phyloP scores from a whole-genome alignment of 1,140 invertebrate genomes.

The Pogonus chalceus region DNA sequence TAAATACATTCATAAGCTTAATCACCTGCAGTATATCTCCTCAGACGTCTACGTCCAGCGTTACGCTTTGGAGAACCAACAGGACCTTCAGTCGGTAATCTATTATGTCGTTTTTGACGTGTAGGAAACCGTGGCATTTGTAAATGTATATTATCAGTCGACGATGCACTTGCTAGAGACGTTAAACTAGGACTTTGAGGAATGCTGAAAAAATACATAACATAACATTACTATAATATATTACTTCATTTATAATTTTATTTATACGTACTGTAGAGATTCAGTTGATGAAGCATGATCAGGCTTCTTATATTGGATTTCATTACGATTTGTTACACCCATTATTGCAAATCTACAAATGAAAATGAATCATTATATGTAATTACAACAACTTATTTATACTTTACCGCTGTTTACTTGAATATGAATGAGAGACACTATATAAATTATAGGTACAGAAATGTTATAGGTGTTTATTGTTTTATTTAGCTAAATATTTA shows the following conservation, averaged over 20 bases:
- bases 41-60: conserved; percentile 1
- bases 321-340: conserved; percentile 3
- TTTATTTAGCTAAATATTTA: no score
- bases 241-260: no score
- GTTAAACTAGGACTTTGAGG: not conserved
- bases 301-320: not conserved
- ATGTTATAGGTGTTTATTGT: no score
- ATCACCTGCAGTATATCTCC: not conserved
- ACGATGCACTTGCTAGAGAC: not conserved
- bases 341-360: no score
- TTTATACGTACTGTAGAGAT: not conserved
- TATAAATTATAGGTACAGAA: no score
- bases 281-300: not conserved
- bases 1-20: not conserved
- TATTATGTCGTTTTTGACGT: not conserved
- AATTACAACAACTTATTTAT: no score
- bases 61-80: not conserved
- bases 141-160: no score
- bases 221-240: no score
- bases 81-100: not conserved
- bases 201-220: not conserved
- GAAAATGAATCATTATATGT: no score
- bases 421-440: no score
- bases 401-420: no score
- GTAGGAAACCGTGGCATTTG: no score